A percentile compares a stretch with the other conserved stretches of the same genome.
Evolutionary conservation across 2,113 vertebrate genomes (phyloP).

Genomic region (Perca schrenkii): DNA sequence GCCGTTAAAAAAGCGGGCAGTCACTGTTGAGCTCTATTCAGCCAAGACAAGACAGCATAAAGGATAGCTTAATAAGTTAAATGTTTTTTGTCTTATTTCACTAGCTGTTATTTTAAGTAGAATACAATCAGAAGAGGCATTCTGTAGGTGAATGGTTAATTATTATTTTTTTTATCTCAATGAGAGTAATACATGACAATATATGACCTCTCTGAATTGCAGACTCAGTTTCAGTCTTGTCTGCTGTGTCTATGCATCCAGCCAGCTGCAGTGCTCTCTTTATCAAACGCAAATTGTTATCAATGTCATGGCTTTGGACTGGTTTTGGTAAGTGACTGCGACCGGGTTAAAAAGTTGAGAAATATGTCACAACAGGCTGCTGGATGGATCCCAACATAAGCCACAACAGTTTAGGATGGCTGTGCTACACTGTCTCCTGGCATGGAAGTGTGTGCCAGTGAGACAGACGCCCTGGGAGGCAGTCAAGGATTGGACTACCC

Average conservation of each 20-base stretch:
- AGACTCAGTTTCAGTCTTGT: not conserved
- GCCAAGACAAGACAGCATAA: not conserved
- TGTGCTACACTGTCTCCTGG: conserved; percentile 38
- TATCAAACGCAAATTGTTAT: conserved; percentile 8
- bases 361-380: conserved; percentile 45
- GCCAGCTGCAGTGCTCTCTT: not conserved
- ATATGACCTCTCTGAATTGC: conserved; percentile 6
- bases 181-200: not conserved
- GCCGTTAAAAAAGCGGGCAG: too few relatives aligned
- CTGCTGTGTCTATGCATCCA: not conserved
- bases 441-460: conserved; percentile 42
- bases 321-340: conserved; percentile 7
- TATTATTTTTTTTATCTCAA: not conserved
- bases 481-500: conserved; percentile 40
- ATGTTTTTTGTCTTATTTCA: not conserved
- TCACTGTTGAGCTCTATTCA: not conserved
- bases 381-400: conserved; percentile 41
- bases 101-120: not conserved
- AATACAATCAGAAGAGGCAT: not conserved
- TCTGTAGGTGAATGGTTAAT: not conserved
- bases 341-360: conserved; percentile 45
- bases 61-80: not conserved
- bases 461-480: conserved; percentile 52
- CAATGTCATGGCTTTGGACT: conserved; percentile 1
- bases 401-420: conserved; percentile 24